These are phyloP conservation scores for Bicyclus anynana DNA, from an alignment of 1,140 invertebrate genomes.

Conservation along the genomic window DNA sequence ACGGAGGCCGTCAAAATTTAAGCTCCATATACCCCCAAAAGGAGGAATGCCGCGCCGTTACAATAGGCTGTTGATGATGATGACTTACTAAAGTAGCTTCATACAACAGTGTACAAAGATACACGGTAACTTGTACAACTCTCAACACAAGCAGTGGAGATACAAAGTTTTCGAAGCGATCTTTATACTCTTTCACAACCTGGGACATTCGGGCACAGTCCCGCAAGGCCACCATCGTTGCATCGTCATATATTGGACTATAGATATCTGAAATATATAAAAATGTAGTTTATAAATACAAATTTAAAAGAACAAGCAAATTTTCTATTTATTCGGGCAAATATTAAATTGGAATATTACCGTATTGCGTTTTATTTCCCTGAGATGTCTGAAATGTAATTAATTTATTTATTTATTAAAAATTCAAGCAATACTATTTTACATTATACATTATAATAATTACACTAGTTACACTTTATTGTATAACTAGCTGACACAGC, in stretches of 20 bases:
- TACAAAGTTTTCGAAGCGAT: conserved; percentile 50
- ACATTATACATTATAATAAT: no score
- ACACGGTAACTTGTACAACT: conserved; percentile 60
- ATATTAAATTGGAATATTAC: not conserved
- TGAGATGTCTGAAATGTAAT: not conserved
- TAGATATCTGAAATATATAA: conserved; percentile 47
- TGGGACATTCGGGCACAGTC: conserved; percentile 48
- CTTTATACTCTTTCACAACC: conserved; percentile 36
- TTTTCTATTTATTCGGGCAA: no score
- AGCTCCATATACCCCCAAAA: no score
- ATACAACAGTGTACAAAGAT: conserved; percentile 59
- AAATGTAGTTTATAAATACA: not conserved
- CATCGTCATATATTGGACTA: conserved; percentile 33
- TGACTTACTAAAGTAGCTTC: conserved; percentile 48
- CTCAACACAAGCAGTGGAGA: conserved; percentile 55
- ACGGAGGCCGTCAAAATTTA: no score
- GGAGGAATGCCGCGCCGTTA: no score
- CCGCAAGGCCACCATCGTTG: conserved; percentile 34
- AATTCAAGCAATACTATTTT: no score
- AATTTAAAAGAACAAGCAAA: no score
- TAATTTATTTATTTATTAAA: no score
- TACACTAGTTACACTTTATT: no score
- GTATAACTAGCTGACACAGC: no score
- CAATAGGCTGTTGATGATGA: no score
- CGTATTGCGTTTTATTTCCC: not conserved